Base-by-base conservation (phyloP, 2,797 vertebrate genomes). In the Intellagama lesueurii region DNA sequence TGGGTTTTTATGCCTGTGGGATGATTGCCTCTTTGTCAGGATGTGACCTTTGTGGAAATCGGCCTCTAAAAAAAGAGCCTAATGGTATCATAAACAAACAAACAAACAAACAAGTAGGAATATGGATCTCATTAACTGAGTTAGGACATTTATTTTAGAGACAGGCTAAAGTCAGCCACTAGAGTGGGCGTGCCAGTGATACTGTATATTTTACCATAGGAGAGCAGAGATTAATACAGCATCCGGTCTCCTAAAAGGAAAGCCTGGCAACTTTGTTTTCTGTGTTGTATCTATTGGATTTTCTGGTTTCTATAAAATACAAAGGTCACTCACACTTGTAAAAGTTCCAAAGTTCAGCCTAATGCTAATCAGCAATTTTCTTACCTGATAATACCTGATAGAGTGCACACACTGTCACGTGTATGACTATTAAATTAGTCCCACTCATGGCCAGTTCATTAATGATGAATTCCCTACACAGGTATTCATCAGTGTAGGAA, bases 231-330 rank as follows among this genome's bases (percentile, higher is more conserved):
- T 87, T 40, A 49, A 78, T 68, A 52, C 73, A 80, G 85, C 73
- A 86, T 66, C 49, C 81, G 76, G 82, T 86, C 81, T 90, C 85
- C 90, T 30, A 86, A 89, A 81, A n/a, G 7, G 3, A 35, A 87
- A 75, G 17, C 9, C 9, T 86, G 24, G 64, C 89, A 24, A 12
- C 30, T 84, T 72, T n/a, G n/a, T 92, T 91, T 35, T 91, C 69
- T 92, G 83, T 81, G 24, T 35, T 1, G 35, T 60, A 89, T 78
- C 0, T 4, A 32, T 52, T 84, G 70, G 35, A 44, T 56, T 32
- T 85, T 91, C 76, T 35, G 66, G 72, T 85, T 28, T 17, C 0
- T 1, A 86, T 72, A 89, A 87, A 0, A 0, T 64, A 2, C 22
- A 91, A 89, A 75, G 16, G 28, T n/a, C 60, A 56, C 12, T 70